Evolutionary conservation across 2,113 vertebrate species (phyloP).

Genomic region (Octodon degus): DNA sequence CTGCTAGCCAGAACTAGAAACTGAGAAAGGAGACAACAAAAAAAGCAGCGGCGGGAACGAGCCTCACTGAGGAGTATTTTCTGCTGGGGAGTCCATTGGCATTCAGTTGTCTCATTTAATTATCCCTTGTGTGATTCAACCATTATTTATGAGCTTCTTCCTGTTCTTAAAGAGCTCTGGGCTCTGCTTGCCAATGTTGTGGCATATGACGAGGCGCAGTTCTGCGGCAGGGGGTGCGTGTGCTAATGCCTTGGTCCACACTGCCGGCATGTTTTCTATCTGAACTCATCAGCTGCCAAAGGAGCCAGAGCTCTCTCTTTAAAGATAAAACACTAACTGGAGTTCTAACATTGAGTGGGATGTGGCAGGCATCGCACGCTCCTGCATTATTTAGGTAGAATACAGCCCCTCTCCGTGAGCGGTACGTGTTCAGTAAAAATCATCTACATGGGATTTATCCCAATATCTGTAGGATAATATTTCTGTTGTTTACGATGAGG

Average conservation of each 20-base stretch:
- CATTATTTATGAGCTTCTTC: constrained; percentile 90
- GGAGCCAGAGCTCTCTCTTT: constrained; percentile 82
- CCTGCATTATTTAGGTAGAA: constrained; percentile 83
- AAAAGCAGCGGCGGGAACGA: constrained; percentile 74
- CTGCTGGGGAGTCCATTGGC: constrained; percentile 86
- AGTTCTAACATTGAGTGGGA: constrained; percentile 81
- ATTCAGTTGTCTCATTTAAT: constrained; percentile 91
- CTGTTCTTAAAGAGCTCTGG: constrained; percentile 89
- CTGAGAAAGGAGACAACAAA: constrained; percentile 43
- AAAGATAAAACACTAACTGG: constrained; percentile 81
- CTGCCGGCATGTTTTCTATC: constrained; percentile 87
- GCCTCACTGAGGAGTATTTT: constrained; percentile 84
- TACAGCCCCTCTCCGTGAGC: constrained; percentile 68
- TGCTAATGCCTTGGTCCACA: constrained; percentile 88
- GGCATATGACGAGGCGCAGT: constrained; percentile 87
- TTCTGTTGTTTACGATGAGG: constrained; percentile 70
- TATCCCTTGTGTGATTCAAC: constrained; percentile 89
- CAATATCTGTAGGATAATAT: constrained; percentile 75
- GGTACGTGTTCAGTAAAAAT: constrained; percentile 77
- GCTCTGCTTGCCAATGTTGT: constrained; percentile 89
- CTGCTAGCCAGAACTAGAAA: constrained; percentile 78
- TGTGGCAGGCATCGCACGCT: constrained; percentile 73
- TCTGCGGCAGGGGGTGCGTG: constrained; percentile 84
- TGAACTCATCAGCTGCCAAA: constrained; percentile 86
- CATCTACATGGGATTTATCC: constrained; percentile 78